phyloP scores from a whole-genome alignment of 1,140 invertebrate genomes.

The roundworm (Caenorhabditis elegans) region DNA sequence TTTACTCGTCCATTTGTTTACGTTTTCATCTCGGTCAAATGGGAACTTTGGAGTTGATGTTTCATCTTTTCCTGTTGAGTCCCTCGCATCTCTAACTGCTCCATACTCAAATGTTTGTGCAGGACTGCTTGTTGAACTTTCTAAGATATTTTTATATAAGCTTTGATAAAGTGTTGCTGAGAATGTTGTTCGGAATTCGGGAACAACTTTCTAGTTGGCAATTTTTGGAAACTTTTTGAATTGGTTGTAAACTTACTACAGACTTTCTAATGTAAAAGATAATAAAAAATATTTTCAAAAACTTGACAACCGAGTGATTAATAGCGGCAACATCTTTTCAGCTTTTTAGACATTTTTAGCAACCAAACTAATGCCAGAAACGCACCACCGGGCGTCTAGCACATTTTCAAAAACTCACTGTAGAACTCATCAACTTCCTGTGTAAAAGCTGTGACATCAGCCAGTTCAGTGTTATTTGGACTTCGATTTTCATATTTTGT shows the following conservation, averaged over 20 bases:
- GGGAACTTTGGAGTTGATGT: conserved; percentile 10
- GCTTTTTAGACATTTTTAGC: too few relatives aligned
- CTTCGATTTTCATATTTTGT: background rate
- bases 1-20: background rate
- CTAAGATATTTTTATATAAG: background rate
- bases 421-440: background rate
- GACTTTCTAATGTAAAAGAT: too few relatives aligned
- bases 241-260: too few relatives aligned
- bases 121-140: background rate
- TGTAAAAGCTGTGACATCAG: background rate
- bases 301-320: too few relatives aligned
- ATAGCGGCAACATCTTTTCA: too few relatives aligned
- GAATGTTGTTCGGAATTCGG: too few relatives aligned
- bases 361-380: too few relatives aligned
- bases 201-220: too few relatives aligned
- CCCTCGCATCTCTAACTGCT: background rate
- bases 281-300: too few relatives aligned
- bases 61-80: background rate
- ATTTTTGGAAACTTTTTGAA: too few relatives aligned
- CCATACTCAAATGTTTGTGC: background rate
- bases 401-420: background rate
- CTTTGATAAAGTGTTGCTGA: too few relatives aligned
- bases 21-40: background rate
- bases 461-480: background rate
- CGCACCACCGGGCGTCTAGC: too few relatives aligned